phyloP scores from a whole-genome alignment of 37 sponge, comb jelly and placozoan genomes.

The Spongia lamella region DNA sequence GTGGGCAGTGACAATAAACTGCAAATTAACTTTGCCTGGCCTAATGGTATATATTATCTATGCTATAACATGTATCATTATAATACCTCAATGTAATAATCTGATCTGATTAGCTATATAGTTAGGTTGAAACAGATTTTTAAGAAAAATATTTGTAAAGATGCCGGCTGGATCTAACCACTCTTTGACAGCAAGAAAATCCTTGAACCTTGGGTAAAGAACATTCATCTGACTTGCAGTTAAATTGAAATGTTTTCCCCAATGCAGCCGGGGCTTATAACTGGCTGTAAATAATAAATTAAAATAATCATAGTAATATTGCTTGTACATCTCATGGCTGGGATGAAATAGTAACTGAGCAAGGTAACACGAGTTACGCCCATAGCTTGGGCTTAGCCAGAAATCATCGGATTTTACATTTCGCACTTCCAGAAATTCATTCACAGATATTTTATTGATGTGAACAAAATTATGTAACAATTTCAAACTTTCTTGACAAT shows the following conservation, averaged over 20 bases:
- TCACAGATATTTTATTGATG: constrained; percentile 37
- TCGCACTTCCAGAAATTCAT: constrained; percentile 60
- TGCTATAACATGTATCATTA: no score
- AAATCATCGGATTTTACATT: constrained; percentile 65
- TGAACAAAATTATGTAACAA: constrained; percentile 11
- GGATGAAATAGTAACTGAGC: constrained; percentile 45
- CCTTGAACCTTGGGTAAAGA: constrained; percentile 46
- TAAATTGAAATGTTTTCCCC: constrained; percentile 57
- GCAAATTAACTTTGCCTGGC: no score
- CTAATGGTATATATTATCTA: no score
- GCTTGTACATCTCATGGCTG: background rate
- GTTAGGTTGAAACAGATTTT: no score
- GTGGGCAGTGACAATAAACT: no score
- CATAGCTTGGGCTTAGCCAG: constrained; percentile 70
- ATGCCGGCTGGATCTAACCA: constrained; percentile 53
- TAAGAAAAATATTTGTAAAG: constrained; percentile 42
- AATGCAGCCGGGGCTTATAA: constrained; percentile 43
- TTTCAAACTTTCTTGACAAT: constrained; percentile 32
- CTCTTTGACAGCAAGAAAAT: constrained; percentile 35
- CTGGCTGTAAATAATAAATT: background rate
- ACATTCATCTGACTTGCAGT: constrained; percentile 6
- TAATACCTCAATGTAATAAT: no score
- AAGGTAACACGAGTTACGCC: constrained; percentile 66
- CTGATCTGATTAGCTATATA: no score
- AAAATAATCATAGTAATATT: constrained; percentile 24